A percentile compares a stretch with the other conserved stretches of the same genome.
phyloP scores from a whole-genome alignment of 64 coral and sea anemone genomes.

The Pachyseris speciosa region DNA sequence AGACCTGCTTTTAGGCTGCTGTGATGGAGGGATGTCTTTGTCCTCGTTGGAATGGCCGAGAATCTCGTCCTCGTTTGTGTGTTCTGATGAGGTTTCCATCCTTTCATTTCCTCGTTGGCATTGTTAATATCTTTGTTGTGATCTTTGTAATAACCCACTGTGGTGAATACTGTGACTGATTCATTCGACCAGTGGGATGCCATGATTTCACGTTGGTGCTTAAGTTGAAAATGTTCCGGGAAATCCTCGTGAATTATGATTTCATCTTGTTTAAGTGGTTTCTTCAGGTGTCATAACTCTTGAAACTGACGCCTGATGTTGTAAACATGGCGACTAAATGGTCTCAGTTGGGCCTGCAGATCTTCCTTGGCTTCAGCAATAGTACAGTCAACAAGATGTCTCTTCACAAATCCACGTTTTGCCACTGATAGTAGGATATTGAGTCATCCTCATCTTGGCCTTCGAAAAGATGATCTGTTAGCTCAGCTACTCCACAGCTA shows the following conservation, averaged over 20 bases:
- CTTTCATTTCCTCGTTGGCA: too few relatives aligned
- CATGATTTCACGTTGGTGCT: constrained; percentile 53
- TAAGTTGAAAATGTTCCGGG: constrained; percentile 64
- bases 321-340: constrained; percentile 25
- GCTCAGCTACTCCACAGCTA: too few relatives aligned
- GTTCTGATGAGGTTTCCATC: too few relatives aligned
- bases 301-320: constrained; percentile 48
- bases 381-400: not conserved
- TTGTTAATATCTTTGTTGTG: constrained; percentile 1
- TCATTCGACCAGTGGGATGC: constrained; percentile 39
- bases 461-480: too few relatives aligned
- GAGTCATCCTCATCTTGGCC: not conserved
- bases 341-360: not conserved
- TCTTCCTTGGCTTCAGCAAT: not conserved
- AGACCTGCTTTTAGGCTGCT: too few relatives aligned
- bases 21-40: too few relatives aligned
- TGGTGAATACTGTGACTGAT: constrained; percentile 5
- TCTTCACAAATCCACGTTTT: not conserved
- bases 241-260: constrained; percentile 74
- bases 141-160: constrained; percentile 44
- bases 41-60: too few relatives aligned
- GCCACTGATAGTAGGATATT: constrained; percentile 16
- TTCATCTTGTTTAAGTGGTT: constrained; percentile 15
- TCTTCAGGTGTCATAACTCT: constrained; percentile 60
- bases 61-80: too few relatives aligned